A percentile compares a stretch with the other conserved stretches of the same genome.
Conservation (phyloP, 2,888 invertebrate genomes). For the Heliconius hortense region DNA sequence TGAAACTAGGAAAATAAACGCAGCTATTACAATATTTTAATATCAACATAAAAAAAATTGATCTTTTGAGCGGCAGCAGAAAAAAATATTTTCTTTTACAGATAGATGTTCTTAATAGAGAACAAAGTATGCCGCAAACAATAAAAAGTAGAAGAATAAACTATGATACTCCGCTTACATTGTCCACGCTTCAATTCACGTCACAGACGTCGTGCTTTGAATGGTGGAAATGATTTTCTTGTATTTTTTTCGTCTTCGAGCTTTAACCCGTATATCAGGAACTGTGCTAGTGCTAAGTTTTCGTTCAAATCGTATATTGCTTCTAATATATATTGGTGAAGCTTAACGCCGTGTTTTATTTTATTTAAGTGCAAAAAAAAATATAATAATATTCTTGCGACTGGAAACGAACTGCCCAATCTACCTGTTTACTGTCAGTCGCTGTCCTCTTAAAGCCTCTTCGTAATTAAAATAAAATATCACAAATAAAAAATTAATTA, state of each 20-base stretch:
- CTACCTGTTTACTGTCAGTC: no score
- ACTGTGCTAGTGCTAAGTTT: not conserved
- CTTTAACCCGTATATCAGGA: not conserved
- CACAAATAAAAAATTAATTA: no score
- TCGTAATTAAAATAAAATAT: no score
- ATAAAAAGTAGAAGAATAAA: conserved; percentile 18
- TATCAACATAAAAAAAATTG: not conserved
- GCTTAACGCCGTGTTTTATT: no score
- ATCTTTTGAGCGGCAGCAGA: not conserved
- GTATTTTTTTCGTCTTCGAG: not conserved
- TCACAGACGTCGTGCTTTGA: conserved; percentile 9
- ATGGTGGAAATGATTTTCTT: not conserved
- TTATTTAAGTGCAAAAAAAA: not conserved
- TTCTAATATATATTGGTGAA: no score
- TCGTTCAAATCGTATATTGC: no score
- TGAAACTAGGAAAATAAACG: not conserved
- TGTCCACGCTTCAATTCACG: conserved; percentile 25
- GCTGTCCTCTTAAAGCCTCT: no score
- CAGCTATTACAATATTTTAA: conserved; percentile 6
- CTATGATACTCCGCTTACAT: conserved; percentile 26
- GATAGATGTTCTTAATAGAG: not conserved
- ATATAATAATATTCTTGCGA: not conserved
- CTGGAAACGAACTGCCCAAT: no score
- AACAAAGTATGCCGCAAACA: conserved; percentile 21
- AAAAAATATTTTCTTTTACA: conserved; percentile 4